These are phyloP conservation scores for Lepidotrigona ventralis DNA, from an alignment of 1,140 invertebrate species.

Conservation along the genomic window DNA sequence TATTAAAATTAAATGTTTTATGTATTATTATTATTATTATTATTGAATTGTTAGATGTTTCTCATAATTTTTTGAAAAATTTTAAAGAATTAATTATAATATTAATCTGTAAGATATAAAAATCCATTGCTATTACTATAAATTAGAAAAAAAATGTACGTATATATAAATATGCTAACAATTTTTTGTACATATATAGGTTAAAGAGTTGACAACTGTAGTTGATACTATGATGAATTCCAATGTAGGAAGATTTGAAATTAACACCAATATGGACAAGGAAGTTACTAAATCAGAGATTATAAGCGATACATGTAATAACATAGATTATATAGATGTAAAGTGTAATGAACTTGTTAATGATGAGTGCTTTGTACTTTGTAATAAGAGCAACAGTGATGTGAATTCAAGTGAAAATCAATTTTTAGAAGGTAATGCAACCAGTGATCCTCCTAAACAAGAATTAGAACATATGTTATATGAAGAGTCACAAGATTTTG, in stretches of 20 bases:
- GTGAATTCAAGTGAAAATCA: conserved; percentile 34
- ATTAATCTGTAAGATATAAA: not conserved
- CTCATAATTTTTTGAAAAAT: not conserved
- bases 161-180: conserved; percentile 10
- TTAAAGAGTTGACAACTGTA: conserved; percentile 78
- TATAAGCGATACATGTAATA: conserved; percentile 8
- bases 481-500: conserved; percentile 43
- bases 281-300: conserved; percentile 26
- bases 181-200: conserved; percentile 64
- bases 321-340: conserved; percentile 36
- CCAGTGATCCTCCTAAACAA: conserved; percentile 43
- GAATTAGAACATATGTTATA: conserved; percentile 63
- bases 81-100: not conserved
- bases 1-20: not conserved
- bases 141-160: not conserved
- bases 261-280: conserved; percentile 17
- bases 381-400: conserved; percentile 38
- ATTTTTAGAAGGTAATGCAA: conserved; percentile 38
- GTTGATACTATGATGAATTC: conserved; percentile 71
- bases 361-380: conserved; percentile 30
- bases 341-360: conserved; percentile 43
- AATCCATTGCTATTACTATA: not conserved
- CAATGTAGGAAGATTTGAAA: conserved; percentile 38
- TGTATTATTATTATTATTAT: not conserved
- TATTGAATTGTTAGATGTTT: not conserved